Conservation (phyloP, 2,888 invertebrate species). For the Nomada lathburiana region DNA sequence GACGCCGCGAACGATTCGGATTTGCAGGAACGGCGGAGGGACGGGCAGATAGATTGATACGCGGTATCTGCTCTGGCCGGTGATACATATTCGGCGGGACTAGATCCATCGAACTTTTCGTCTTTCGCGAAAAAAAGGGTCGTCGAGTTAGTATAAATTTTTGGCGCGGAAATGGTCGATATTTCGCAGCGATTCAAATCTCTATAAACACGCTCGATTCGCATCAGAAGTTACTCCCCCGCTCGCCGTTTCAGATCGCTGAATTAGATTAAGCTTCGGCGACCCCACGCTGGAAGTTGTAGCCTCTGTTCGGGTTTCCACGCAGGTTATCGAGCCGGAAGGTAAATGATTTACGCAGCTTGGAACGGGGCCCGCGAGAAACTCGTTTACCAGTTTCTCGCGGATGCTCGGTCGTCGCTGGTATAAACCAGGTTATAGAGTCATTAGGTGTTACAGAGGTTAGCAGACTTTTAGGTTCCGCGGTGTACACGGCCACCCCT, state of each 20-base stretch:
- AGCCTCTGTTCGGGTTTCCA: not conserved
- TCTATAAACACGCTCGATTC: not conserved
- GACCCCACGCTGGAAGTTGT: not conserved
- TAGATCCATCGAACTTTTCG: not conserved
- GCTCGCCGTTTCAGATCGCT: slow-evolving; percentile 6
- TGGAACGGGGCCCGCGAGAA: slow-evolving; percentile 17
- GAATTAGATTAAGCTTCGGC: not conserved
- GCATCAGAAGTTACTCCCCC: not conserved
- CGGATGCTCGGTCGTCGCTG: slow-evolving; percentile 14
- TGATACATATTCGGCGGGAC: slow-evolving; percentile 4
- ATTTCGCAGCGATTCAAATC: too few species aligned
- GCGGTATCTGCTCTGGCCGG: not conserved
- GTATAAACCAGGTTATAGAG: slow-evolving; percentile 61
- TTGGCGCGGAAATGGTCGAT: too few species aligned
- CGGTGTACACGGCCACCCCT: slow-evolving; percentile 30
- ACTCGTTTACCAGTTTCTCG: slow-evolving; percentile 46
- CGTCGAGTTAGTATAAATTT: not conserved
- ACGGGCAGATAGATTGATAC: not conserved
- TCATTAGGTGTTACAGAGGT: slow-evolving; percentile 61
- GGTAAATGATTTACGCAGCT: slow-evolving; percentile 33
- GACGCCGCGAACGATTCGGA: slow-evolving; percentile 10
- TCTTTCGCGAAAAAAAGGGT: not conserved
- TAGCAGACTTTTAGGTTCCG: slow-evolving; percentile 24
- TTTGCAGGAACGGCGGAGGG: not conserved
- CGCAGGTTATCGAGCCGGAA: slow-evolving; percentile 6